A percentile compares a stretch with the other conserved stretches of the same genome.
These are phyloP conservation scores for Forbesichthys papilliferus DNA, from an alignment of 2,113 vertebrate species.

Conservation along the genomic window DNA sequence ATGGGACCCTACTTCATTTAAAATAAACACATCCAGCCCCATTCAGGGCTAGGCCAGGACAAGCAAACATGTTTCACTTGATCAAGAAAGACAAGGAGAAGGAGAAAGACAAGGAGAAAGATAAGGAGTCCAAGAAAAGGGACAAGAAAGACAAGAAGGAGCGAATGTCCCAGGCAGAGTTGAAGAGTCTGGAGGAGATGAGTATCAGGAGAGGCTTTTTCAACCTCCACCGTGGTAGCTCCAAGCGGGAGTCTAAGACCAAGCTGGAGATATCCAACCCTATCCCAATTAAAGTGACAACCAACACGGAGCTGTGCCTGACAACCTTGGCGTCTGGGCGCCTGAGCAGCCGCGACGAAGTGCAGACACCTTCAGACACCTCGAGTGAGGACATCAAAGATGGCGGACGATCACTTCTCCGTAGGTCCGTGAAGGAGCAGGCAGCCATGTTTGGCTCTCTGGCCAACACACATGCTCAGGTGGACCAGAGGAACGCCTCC, in stretches of 20 bases:
- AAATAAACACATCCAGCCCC: conserved; percentile 9
- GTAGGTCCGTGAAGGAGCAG: conserved; percentile 86
- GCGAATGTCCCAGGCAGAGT: conserved; percentile 90
- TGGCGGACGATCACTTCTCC: conserved; percentile 63
- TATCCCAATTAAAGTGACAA: conserved; percentile 92
- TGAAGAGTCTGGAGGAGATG: conserved; percentile 95
- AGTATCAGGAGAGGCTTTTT: conserved; percentile 92
- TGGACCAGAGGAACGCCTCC: conserved; percentile 79
- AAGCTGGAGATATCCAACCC: conserved; percentile 94
- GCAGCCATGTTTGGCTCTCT: conserved; percentile 87
- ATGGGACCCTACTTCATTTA: background rate
- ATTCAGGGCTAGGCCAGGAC: conserved; percentile 24
- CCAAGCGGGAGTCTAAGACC: conserved; percentile 84
- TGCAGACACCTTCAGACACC: conserved; percentile 78
- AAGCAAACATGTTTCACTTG: conserved; percentile 82
- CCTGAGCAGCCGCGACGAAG: conserved; percentile 75
- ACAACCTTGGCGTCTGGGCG: conserved; percentile 80
- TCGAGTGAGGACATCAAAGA: conserved; percentile 79
- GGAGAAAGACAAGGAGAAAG: conserved; percentile 81
- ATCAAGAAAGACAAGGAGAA: conserved; percentile 93
- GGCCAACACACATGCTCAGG: conserved; percentile 83
- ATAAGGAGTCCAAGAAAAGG: conserved; percentile 87
- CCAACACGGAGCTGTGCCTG: conserved; percentile 84
- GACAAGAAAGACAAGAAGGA: conserved; percentile 95
- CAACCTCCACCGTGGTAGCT: conserved; percentile 85